phyloP scores from a whole-genome alignment of 2,113 vertebrate genomes.

The Megaptera novaeangliae region DNA sequence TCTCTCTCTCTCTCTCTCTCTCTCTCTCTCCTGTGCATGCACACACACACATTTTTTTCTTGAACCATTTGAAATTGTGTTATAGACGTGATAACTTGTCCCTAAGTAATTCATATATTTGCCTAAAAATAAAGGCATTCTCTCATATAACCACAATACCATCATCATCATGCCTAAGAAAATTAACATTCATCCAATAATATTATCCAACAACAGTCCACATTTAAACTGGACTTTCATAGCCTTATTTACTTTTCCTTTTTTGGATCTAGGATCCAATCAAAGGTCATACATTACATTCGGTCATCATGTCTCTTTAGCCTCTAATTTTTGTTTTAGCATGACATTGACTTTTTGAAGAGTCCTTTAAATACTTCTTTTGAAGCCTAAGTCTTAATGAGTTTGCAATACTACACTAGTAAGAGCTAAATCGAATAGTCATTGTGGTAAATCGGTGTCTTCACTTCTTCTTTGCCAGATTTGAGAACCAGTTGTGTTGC shows the following conservation, averaged over 20 bases:
- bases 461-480: not conserved
- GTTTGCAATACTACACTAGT: not conserved
- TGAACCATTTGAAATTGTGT: not conserved
- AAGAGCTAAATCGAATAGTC: not conserved
- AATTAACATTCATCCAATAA: not conserved
- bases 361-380: not conserved
- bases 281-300: not conserved
- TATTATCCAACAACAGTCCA: not conserved
- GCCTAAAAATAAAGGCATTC: not conserved
- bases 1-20: not conserved
- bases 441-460: not conserved
- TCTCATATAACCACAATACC: not conserved
- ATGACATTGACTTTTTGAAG: not conserved
- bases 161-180: not conserved
- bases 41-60: not conserved
- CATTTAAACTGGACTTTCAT: not conserved
- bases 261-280: not conserved
- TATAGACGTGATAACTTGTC: not conserved
- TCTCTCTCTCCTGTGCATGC: too few species aligned
- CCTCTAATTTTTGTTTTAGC: not conserved
- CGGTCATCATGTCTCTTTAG: not conserved
- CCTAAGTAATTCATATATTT: not conserved
- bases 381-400: not conserved
- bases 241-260: not conserved
- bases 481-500: not conserved